These are phyloP conservation scores for Thaumatotibia leucotreta DNA, from an alignment of 1,140 invertebrate genomes.

Conservation along the genomic window DNA sequence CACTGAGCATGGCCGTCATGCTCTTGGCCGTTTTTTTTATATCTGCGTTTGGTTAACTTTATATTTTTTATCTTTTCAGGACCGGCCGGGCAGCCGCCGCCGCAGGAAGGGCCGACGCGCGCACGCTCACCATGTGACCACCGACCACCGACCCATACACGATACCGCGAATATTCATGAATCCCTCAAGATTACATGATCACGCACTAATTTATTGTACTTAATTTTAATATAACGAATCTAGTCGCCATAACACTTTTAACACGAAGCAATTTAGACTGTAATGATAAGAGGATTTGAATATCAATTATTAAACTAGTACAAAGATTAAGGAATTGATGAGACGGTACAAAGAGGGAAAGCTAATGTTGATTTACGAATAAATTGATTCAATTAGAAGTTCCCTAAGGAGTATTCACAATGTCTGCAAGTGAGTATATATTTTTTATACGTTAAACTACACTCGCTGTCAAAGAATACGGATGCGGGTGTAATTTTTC, in stretches of 20 bases:
- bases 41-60: not conserved
- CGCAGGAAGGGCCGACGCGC: slow-evolving; percentile 28
- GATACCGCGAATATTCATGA: slow-evolving; percentile 59
- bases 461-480: too few species aligned
- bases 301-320: slow-evolving; percentile 38
- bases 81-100: slow-evolving; percentile 23
- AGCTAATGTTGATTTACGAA: slow-evolving; percentile 61
- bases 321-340: slow-evolving; percentile 52
- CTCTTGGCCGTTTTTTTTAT: too few species aligned
- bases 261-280: slow-evolving; percentile 63
- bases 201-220: slow-evolving; percentile 58
- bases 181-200: slow-evolving; percentile 64
- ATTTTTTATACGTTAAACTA: slow-evolving; percentile 10
- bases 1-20: too few species aligned
- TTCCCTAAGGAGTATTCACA: slow-evolving; percentile 39
- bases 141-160: slow-evolving; percentile 54
- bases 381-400: slow-evolving; percentile 66
- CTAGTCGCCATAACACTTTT: slow-evolving; percentile 70
- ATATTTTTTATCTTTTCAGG: slow-evolving; percentile 47
- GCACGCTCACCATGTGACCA: slow-evolving; percentile 64
- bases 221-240: slow-evolving; percentile 64
- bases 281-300: slow-evolving; percentile 36
- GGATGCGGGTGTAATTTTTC: too few species aligned
- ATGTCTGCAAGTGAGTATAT: slow-evolving; percentile 67
- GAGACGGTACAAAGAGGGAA: slow-evolving; percentile 58